Conservation (phyloP, 2,113 vertebrate genomes). For the Nycticebus coucang region DNA sequence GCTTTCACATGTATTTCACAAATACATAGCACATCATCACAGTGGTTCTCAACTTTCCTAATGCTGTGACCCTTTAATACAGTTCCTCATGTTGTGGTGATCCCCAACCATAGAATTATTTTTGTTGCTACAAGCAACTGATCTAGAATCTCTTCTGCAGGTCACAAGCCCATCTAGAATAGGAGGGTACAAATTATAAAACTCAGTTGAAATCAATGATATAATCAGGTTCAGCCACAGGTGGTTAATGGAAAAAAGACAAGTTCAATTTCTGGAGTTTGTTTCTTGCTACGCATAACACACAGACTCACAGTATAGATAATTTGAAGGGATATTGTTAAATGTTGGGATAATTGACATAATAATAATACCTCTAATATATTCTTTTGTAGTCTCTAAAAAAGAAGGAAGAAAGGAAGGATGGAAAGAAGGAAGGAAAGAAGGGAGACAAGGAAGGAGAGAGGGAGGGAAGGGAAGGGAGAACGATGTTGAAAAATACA, state of each 20-base stretch:
- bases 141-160: conserved; percentile 29
- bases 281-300: conserved; percentile 18
- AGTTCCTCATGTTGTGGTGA: no score
- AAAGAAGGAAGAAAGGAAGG: not conserved
- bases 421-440: not conserved
- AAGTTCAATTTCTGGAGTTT: conserved; percentile 15
- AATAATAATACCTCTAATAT: not conserved
- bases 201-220: conserved; percentile 11
- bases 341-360: not conserved
- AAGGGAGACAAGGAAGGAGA: not conserved
- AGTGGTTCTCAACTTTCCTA: no score
- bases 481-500: not conserved
- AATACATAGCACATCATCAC: not conserved
- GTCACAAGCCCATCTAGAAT: not conserved
- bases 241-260: conserved; percentile 38
- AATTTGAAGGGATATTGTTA: conserved; percentile 34
- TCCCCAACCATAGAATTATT: no score
- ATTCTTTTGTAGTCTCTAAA: not conserved
- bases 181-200: conserved; percentile 21
- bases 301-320: not conserved
- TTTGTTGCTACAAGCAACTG: no score
- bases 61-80: no score
- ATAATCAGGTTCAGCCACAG: conserved; percentile 5
- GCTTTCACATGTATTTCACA: conserved; percentile 44
- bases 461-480: not conserved